Evolutionary conservation across 1,140 invertebrate species (phyloP).

Genomic region (Apocrypta bakeri): DNA sequence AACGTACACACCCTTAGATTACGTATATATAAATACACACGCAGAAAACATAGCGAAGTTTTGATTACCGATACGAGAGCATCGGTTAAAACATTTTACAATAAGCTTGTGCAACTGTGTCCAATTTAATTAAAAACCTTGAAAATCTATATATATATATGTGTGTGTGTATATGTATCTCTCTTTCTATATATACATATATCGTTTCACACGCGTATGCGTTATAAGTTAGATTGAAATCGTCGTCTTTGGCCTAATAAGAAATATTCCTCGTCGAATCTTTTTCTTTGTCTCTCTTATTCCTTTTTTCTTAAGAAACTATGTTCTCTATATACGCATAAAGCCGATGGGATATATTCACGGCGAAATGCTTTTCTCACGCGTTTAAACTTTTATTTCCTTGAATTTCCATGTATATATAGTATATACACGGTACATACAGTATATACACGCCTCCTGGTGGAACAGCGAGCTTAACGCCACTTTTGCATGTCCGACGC

Average conservation of each 20-base stretch:
- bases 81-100: too few species aligned
- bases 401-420: neutral
- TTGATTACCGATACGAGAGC: neutral
- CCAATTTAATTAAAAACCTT: slow-evolving; percentile 37
- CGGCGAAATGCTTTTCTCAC: slow-evolving; percentile 4
- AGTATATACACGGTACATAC: too few species aligned
- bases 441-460: too few species aligned
- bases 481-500: neutral
- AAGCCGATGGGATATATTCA: neutral
- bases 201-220: neutral
- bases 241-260: slow-evolving; percentile 25
- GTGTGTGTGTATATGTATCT: neutral
- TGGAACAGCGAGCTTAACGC: too few species aligned
- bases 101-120: too few species aligned
- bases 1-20: neutral
- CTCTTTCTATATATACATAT: neutral
- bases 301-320: too few species aligned
- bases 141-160: neutral
- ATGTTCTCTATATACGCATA: too few species aligned
- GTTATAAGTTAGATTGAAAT: slow-evolving; percentile 21
- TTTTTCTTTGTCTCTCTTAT: neutral
- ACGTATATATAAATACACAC: too few species aligned
- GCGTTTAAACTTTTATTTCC: slow-evolving; percentile 12
- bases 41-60: too few species aligned
- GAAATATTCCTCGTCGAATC: neutral